Conservation (phyloP, 2,888 invertebrate genomes). For the Imbricaverruca yamaguchii region DNA sequence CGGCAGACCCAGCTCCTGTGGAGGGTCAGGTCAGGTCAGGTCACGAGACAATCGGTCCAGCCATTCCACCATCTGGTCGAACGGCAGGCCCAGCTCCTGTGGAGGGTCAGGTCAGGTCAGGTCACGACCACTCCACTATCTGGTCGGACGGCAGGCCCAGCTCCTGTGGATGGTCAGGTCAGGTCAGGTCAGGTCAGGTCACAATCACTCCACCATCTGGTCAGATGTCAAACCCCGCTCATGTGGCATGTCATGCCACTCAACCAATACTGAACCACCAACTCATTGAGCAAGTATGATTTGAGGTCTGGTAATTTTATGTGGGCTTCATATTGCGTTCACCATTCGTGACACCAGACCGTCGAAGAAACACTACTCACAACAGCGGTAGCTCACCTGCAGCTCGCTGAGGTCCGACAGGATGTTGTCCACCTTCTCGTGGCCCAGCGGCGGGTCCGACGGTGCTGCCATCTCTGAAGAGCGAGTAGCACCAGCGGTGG, state of each 20-base stretch:
- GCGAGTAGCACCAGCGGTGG: too few species aligned
- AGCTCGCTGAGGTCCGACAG: background rate
- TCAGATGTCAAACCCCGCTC: background rate
- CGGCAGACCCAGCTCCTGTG: conserved; percentile 14
- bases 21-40: background rate
- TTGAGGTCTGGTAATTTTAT: too few species aligned
- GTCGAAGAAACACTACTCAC: too few species aligned
- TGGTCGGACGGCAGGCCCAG: too few species aligned
- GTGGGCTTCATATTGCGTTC: too few species aligned
- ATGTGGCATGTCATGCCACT: too few species aligned
- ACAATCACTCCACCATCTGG: background rate
- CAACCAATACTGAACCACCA: too few species aligned
- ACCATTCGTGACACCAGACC: too few species aligned
- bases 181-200: background rate
- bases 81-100: conserved; percentile 12
- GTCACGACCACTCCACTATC: too few species aligned
- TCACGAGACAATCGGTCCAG: background rate
- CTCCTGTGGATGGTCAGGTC: too few species aligned
- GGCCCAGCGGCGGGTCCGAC: background rate
- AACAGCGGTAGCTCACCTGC: background rate
- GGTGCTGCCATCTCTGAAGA: background rate
- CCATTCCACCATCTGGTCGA: background rate
- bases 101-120: background rate
- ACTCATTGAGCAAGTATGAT: too few species aligned
- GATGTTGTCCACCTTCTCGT: background rate